These are phyloP conservation scores for Peromyscus polionotus DNA, from an alignment of 2,113 vertebrate species.

Conservation along the genomic window DNA sequence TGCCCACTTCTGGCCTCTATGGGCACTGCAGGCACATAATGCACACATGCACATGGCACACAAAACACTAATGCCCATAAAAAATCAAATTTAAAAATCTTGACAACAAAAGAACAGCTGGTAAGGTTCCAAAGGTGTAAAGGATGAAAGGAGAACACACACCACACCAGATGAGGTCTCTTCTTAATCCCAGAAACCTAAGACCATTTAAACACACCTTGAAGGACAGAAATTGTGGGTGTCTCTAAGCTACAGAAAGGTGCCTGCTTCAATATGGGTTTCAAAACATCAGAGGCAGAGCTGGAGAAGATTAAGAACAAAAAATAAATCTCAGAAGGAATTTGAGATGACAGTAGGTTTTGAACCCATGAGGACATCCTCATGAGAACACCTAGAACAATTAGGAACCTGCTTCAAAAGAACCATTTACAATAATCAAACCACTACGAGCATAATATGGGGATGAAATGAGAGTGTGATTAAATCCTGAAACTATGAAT, in stretches of 20 bases:
- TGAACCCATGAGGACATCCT: background rate
- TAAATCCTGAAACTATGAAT: slow-evolving; percentile 45
- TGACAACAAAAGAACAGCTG: background rate
- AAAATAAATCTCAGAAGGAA: background rate
- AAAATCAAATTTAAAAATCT: background rate
- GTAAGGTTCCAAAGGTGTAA: background rate
- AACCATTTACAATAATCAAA: slow-evolving; percentile 33
- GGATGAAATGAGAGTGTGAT: slow-evolving; percentile 43
- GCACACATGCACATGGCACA: background rate
- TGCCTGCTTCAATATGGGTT: background rate
- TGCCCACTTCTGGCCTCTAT: background rate
- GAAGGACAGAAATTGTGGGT: background rate
- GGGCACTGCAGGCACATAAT: background rate
- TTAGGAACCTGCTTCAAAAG: background rate
- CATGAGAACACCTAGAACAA: background rate
- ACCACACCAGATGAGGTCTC: background rate
- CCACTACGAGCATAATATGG: background rate
- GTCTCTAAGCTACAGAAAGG: background rate
- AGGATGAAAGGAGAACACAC: background rate
- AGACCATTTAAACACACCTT: background rate
- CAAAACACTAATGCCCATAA: background rate
- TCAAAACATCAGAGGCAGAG: background rate
- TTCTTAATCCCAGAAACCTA: background rate
- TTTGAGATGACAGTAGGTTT: background rate
- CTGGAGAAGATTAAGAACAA: background rate